These are phyloP conservation scores for Hirundo rustica DNA, from an alignment of 2,797 vertebrate genomes.

Conservation along the genomic window DNA sequence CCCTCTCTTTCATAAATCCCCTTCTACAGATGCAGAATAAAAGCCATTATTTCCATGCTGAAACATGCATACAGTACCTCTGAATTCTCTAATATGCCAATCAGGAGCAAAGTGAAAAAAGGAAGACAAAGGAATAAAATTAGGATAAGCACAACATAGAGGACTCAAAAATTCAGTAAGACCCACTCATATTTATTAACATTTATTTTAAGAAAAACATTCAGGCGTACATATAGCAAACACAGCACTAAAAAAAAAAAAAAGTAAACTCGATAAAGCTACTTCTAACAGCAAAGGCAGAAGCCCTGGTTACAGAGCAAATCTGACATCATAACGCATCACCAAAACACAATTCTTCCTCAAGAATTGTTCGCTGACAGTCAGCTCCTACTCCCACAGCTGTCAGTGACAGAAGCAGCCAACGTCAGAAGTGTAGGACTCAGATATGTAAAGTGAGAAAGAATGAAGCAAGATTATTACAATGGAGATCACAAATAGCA, in stretches of 20 bases:
- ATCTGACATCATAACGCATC: constrained; percentile 18
- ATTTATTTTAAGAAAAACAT: background rate
- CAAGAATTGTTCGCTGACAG: background rate
- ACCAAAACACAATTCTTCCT: background rate
- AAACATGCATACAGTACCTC: constrained; percentile 74
- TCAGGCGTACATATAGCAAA: background rate
- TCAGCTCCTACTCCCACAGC: constrained; percentile 17
- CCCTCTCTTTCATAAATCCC: background rate
- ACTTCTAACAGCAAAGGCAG: background rate
- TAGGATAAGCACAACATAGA: constrained; percentile 58
- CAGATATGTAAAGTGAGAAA: background rate
- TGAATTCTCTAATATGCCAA: constrained; percentile 68
- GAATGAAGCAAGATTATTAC: background rate
- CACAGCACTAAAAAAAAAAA: background rate
- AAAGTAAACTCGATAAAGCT: background rate
- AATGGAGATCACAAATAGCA: background rate
- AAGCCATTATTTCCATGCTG: constrained; percentile 44
- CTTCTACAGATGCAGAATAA: background rate
- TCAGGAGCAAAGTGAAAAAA: constrained; percentile 60
- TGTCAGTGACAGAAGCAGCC: constrained; percentile 8
- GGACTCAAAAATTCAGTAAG: constrained; percentile 37
- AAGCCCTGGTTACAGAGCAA: constrained; percentile 22
- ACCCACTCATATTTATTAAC: background rate
- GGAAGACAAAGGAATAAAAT: constrained; percentile 69
- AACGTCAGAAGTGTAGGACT: constrained; percentile 4